Percentiles rank a stretch among this genome's conserved stretches.
These are phyloP conservation scores for Bombycilla garrulus DNA, from an alignment of 2,113 vertebrate species.

Conservation along the genomic window DNA sequence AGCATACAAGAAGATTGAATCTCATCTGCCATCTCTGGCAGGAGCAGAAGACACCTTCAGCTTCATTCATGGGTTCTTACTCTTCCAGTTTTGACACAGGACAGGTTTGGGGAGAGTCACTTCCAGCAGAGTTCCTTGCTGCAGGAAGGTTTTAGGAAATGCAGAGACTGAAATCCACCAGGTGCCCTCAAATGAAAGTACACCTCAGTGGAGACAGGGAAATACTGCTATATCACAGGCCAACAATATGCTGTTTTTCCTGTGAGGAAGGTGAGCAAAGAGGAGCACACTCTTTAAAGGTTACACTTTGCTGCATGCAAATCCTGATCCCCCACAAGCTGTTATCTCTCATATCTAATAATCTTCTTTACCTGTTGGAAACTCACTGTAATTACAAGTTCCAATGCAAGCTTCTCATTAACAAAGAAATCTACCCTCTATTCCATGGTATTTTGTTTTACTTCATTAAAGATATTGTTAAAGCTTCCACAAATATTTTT, in stretches of 20 bases:
- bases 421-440: background rate
- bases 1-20: background rate
- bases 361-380: conserved; percentile 27
- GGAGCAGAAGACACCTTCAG: background rate
- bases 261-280: background rate
- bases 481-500: conserved; percentile 23
- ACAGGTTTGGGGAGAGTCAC: background rate
- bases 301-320: background rate
- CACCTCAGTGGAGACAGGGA: background rate
- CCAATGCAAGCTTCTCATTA: background rate
- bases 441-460: background rate
- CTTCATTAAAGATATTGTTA: conserved; percentile 26
- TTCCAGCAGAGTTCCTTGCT: background rate
- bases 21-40: background rate
- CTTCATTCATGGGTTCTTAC: background rate
- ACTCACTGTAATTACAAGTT: background rate
- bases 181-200: background rate
- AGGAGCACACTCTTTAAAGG: background rate
- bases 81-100: background rate
- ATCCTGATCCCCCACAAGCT: background rate
- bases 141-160: background rate
- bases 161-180: background rate
- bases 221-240: background rate
- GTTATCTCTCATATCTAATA: background rate
- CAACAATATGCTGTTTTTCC: background rate